Base-by-base conservation (phyloP, 1,140 invertebrate genomes). In the Schlechtendalia chinensis region DNA sequence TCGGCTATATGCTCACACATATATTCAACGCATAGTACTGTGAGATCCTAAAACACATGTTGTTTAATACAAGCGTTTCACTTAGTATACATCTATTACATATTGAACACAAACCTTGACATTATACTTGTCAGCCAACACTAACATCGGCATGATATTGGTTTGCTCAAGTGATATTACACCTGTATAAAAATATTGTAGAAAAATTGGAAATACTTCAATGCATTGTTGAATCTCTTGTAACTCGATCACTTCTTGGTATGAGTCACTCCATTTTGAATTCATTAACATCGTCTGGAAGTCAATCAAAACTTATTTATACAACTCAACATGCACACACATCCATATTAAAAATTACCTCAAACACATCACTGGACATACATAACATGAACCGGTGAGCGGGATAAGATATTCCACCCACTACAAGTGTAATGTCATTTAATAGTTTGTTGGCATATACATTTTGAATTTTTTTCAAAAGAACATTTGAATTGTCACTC, bases 281-380 rank as follows among this genome's bases (percentile, higher is more conserved):
- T 94, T 95, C 92, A 96, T 96, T 56, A 98, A 86, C 96, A 98
- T 98, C 8, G 96, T 93, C 91, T 95, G 80, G 69, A 87, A 83
- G 32, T 67, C 77, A 67, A 61, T 59, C 14, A 45, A 72, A 2
- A 54, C 32, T n/a, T 32, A 22, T 45, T 16, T 14, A 58, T 63
- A 24, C 12, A 59, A 32, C 16, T 29, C 14, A 29, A 69, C 22
- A 39, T 45, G 10, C 10, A n/a, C 0, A 39, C 2, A 61, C 3
- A 19, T 29, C 29, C 50, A 3, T 16, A 54, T 27, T 67, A n/a
- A 47, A 82, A 81, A 59, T 84, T 87, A 94, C 93, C 88, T 96
- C 94, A 86, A 98, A 97, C 24, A 98, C 96, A 88, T 97, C 95
- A 86, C 95, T 97, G 82, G 93, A 96, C 82, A 95, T 94, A 89